Evolutionary conservation across 2,888 invertebrate species (phyloP).

Genomic region (Linyphia triangularis): DNA sequence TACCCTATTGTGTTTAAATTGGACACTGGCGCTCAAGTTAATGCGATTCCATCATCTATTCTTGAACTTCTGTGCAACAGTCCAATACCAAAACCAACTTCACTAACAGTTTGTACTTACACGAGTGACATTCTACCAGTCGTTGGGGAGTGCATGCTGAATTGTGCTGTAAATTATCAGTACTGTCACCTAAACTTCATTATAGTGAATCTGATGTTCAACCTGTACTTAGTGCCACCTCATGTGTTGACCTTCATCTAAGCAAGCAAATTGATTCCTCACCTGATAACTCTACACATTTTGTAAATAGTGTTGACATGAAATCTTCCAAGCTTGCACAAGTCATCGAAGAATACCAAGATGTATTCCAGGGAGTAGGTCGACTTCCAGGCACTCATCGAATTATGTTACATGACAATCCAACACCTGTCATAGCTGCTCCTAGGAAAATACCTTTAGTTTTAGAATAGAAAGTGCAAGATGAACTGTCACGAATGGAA

Average conservation of each 20-base stretch:
- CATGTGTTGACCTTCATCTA: background rate
- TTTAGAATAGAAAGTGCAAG: constrained; percentile 4
- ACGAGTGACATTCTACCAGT: constrained; percentile 5
- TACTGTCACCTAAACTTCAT: background rate
- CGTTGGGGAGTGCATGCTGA: constrained; percentile 17
- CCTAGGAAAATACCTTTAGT: constrained; percentile 28
- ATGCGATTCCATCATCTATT: background rate
- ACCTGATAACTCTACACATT: too few relatives aligned
- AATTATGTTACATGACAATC: background rate
- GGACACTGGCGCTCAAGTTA: constrained; percentile 31
- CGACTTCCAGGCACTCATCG: constrained; percentile 8
- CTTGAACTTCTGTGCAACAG: background rate
- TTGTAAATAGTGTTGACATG: too few relatives aligned
- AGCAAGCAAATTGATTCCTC: background rate
- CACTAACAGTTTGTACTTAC: constrained; percentile 1
- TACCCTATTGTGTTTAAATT: constrained; percentile 15
- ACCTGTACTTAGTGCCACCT: background rate
- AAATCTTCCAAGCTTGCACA: background rate
- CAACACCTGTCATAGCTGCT: constrained; percentile 5
- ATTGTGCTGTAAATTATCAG: background rate
- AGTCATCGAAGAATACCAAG: background rate
- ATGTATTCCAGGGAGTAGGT: constrained; percentile 21
- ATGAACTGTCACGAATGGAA: constrained; percentile 22
- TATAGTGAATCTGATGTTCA: constrained; percentile 28
- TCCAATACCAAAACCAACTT: background rate